A percentile compares a stretch with the other conserved stretches of the same genome.
Evolutionary conservation across 2,888 invertebrate species (phyloP).

Genomic region (Sepiola atlantica): DNA sequence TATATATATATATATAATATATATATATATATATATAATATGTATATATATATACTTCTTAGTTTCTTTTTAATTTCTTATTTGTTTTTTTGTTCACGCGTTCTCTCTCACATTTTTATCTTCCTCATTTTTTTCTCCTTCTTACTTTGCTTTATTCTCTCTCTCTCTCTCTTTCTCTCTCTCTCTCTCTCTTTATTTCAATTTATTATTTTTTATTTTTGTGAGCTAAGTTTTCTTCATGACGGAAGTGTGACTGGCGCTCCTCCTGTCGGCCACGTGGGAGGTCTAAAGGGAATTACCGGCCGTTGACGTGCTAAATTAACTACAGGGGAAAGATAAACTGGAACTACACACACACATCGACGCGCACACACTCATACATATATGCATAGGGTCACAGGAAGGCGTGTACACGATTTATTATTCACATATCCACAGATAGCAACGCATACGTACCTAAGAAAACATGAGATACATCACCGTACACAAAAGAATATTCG

Average conservation of each 20-base stretch:
- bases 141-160: neutral
- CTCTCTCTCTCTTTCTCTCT: neutral
- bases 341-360: neutral
- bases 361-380: neutral
- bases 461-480: neutral
- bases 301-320: constrained; percentile 38
- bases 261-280: constrained; percentile 5
- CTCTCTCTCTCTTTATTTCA: neutral
- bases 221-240: neutral
- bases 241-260: constrained; percentile 36
- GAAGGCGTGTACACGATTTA: neutral
- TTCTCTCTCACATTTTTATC: too few relatives aligned
- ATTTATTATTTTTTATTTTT: neutral
- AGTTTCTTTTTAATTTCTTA: neutral
- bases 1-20: too few relatives aligned
- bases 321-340: neutral
- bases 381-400: neutral
- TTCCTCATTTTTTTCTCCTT: neutral
- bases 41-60: too few relatives aligned
- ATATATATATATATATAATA: too few relatives aligned
- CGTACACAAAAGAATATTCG: neutral
- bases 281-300: constrained; percentile 39
- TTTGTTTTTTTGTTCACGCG: too few relatives aligned
- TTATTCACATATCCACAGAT: neutral
- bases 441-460: neutral